Evolutionary conservation across 1,140 invertebrate genomes (phyloP).

Genomic region (Aphis gossypii): DNA sequence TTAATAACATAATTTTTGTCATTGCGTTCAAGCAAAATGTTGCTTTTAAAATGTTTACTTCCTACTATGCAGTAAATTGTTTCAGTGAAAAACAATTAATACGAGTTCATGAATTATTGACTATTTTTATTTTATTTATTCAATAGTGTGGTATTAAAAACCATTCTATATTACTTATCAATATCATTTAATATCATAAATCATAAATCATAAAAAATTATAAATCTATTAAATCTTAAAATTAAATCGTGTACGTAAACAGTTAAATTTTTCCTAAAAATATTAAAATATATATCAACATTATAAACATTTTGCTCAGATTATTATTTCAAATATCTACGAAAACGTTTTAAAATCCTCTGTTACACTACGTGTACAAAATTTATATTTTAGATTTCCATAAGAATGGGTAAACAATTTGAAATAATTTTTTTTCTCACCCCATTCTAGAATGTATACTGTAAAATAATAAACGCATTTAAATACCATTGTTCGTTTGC

Average conservation of each 20-base stretch:
- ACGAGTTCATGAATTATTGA: too few relatives aligned
- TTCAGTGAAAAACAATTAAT: not conserved
- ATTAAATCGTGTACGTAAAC: not conserved
- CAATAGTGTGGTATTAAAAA: not conserved
- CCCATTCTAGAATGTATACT: not conserved
- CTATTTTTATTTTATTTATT: not conserved
- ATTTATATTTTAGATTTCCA: not conserved
- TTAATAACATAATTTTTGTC: too few relatives aligned
- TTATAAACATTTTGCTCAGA: not conserved
- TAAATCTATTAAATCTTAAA: not conserved
- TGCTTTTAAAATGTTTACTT: too few relatives aligned
- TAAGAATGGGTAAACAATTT: not conserved
- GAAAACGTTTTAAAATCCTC: not conserved
- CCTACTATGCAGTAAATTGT: not conserved
- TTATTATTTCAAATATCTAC: not conserved
- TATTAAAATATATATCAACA: not conserved
- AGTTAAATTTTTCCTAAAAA: not conserved
- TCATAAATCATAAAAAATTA: not conserved
- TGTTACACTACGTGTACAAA: not conserved
- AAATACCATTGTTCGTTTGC: constrained; percentile 28
- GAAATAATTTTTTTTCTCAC: not conserved
- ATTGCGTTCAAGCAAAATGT: too few relatives aligned
- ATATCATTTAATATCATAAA: not conserved
- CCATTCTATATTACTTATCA: not conserved
- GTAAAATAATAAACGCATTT: constrained; percentile 39